These are phyloP conservation scores for Capricornis sumatraensis DNA, from an alignment of 2,113 vertebrate species.

Conservation along the genomic window DNA sequence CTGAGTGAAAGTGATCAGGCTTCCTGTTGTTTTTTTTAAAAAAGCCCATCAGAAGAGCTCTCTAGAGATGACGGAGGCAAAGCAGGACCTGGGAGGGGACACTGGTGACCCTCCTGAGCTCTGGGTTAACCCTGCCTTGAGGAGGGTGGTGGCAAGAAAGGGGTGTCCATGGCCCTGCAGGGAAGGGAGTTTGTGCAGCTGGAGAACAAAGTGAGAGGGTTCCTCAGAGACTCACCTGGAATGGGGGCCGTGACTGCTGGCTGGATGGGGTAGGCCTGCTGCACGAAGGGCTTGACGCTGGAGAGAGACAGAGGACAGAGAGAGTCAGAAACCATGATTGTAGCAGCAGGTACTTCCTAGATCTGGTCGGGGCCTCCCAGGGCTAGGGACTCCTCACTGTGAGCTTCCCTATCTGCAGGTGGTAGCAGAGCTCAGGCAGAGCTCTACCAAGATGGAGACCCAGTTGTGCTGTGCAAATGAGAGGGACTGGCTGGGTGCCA, in stretches of 20 bases:
- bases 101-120: background rate
- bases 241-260: constrained; percentile 94
- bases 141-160: background rate
- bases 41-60: background rate
- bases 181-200: accelerated
- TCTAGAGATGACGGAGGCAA: background rate
- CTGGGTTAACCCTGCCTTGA: background rate
- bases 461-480: background rate
- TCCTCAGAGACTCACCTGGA: constrained; percentile 87
- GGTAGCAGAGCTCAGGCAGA: background rate
- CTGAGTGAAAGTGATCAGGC: background rate
- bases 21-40: background rate
- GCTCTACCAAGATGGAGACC: background rate
- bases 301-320: constrained; percentile 65
- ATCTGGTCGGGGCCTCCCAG: background rate
- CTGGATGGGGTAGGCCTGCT: constrained; percentile 96
- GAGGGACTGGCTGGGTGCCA: background rate
- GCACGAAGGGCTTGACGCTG: constrained; percentile 97
- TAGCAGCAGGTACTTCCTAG: background rate
- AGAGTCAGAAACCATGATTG: background rate
- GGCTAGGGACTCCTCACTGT: background rate
- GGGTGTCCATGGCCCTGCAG: background rate
- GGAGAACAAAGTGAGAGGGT: background rate
- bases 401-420: background rate
- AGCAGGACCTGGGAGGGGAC: background rate